Conservation (phyloP, 1,140 invertebrate genomes). For the Drosophila littoralis region DNA sequence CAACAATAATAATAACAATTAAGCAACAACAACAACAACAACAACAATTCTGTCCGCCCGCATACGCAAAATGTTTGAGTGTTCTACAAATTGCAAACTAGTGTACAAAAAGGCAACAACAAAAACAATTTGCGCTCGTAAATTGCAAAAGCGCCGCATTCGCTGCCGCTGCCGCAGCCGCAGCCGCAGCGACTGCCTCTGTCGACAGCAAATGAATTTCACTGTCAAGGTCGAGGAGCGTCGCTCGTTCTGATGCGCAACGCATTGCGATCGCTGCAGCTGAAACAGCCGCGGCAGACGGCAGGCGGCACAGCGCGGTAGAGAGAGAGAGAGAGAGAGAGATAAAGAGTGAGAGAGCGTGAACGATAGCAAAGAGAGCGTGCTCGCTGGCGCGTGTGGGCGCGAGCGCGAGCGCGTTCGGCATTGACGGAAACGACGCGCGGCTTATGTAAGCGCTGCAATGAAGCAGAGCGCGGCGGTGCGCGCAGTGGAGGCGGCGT, state of each 20-base stretch:
- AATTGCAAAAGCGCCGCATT: constrained; percentile 75
- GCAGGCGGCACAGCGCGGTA: constrained; percentile 6
- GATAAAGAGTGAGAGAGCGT: constrained; percentile 3
- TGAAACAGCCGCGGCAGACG: constrained; percentile 17
- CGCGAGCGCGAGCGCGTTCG: constrained; percentile 48
- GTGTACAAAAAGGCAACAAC: constrained; percentile 40
- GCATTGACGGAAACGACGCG: constrained; percentile 71
- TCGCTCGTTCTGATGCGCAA: constrained; percentile 81
- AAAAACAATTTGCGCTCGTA: constrained; percentile 72
- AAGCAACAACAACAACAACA: constrained; percentile 13
- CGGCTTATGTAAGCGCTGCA: constrained; percentile 64
- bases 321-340: constrained; percentile 15
- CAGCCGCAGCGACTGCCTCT: constrained; percentile 28
- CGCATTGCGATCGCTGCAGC: constrained; percentile 70
- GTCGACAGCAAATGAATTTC: constrained; percentile 72
- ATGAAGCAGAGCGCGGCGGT: background rate
- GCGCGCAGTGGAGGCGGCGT: constrained; percentile 33
- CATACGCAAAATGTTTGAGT: constrained; percentile 74
- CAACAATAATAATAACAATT: constrained; percentile 25
- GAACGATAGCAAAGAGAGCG: constrained; percentile 5
- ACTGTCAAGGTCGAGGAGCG: constrained; percentile 83
- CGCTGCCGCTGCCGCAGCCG: constrained; percentile 27
- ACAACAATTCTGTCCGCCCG: constrained; percentile 31
- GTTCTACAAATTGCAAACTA: constrained; percentile 70
- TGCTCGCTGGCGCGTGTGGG: constrained; percentile 33